These are phyloP conservation scores for Bacillus rossius DNA, from an alignment of 1,140 invertebrate species.

Conservation along the genomic window DNA sequence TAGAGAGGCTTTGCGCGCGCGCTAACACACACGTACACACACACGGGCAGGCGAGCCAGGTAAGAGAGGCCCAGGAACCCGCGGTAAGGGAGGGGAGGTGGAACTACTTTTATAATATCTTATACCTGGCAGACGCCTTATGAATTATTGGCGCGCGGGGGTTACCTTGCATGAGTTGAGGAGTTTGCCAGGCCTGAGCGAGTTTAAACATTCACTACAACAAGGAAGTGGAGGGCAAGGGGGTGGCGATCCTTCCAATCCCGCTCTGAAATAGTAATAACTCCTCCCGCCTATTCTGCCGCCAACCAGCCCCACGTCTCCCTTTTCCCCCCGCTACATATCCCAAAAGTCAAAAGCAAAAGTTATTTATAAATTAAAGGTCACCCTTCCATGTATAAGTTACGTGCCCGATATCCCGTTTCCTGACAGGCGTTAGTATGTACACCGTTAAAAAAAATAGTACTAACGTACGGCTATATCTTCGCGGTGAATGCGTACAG, in stretches of 20 bases:
- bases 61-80: neutral
- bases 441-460: no score
- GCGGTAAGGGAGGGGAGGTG: neutral
- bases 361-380: constrained; percentile 20
- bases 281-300: neutral
- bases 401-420: constrained; percentile 10
- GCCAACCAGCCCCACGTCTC: no score
- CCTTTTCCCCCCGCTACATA: no score
- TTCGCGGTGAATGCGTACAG: no score
- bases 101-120: constrained; percentile 18
- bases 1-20: constrained; percentile 3
- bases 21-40: no score
- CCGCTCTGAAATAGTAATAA: constrained; percentile 16
- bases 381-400: constrained; percentile 14
- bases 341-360: constrained; percentile 15
- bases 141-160: constrained; percentile 12
- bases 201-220: constrained; percentile 17
- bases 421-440: no score
- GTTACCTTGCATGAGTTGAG: constrained; percentile 15
- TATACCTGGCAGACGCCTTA: constrained; percentile 13
- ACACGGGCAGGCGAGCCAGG: neutral
- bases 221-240: constrained; percentile 2
- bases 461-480: no score
- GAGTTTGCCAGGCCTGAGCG: neutral
- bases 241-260: constrained; percentile 14